Base-by-base conservation (phyloP, 1,140 invertebrate genomes). In the Scylla paramamosain region DNA sequence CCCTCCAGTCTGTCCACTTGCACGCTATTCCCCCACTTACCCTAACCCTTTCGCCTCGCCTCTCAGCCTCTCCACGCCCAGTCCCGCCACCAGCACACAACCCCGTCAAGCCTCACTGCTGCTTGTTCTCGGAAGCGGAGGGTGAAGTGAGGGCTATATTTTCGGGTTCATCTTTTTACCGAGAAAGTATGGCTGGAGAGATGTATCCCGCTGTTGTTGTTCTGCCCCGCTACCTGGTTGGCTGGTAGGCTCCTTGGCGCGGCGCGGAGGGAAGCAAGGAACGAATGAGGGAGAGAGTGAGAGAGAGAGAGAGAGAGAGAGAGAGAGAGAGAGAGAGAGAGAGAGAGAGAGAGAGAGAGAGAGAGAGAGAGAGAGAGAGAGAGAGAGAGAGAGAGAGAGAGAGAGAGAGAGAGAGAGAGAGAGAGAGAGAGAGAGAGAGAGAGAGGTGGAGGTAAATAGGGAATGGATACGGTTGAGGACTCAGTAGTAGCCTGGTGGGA, bases 271-370 rank as follows among this genome's bases (percentile, higher is more conserved):
- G 52, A 86, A 39, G 32, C 8, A 91, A 45, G 52, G 89, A 48
- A 39, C 39, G 46, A 91, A 39, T 48, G 89, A 25, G 87, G 2
- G 45, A 91, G 89, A 52, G 89, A 48, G 89, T 52, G 28, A 91
- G 89, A 16, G 89, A 20, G 87, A 39, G 87, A n/a, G 89, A 48
- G 14, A 48, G 45, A 31, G 45, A 91, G 14, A 48, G 45, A 48
- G 89, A 48, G 46, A 91, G 89, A n/a, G 89, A n/a, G 89, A n/a
- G 89, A 48, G 14, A 48, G 45, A n/a, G 39, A 48, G 25, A n/a
- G 89, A 48, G 25, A 48, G 46, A 77, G 89, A 52, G 89, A 39
- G 28, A 89, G 87, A 92, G 67, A 45, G 82, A 32, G 82, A 6
- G 82, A 29, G 16, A 45, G 67, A 39, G 39, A 83, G 7, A 29